Percentiles rank a stretch among this genome's conserved stretches.
phyloP scores from a whole-genome alignment of 2,888 invertebrate species.

The Lasioglossum leucozonium region DNA sequence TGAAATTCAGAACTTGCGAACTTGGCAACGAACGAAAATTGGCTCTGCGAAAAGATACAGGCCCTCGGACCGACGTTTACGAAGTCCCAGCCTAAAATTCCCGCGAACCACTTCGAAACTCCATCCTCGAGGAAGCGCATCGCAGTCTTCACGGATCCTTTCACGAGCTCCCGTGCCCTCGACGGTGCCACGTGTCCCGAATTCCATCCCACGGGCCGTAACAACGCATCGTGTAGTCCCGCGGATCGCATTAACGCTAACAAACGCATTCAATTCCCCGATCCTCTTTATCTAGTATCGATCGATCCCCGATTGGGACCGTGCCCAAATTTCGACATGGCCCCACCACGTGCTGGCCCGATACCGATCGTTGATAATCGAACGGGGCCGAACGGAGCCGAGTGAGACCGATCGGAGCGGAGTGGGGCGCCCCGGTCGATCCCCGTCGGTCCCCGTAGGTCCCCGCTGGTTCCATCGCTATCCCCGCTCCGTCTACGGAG shows the following conservation, averaged over 20 bases:
- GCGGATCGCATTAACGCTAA: conserved; percentile 40
- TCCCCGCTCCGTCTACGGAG: not conserved
- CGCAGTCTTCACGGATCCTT: not conserved
- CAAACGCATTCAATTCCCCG: conserved; percentile 51
- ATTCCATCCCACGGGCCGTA: conserved; percentile 33
- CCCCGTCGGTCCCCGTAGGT: not conserved
- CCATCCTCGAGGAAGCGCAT: not conserved
- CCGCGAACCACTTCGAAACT: not conserved
- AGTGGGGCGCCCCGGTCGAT: not conserved
- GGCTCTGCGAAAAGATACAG: not conserved
- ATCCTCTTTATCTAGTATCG: conserved; percentile 40
- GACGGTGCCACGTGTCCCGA: conserved; percentile 38
- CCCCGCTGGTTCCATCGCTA: not conserved
- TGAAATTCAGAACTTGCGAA: not conserved
- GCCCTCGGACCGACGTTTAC: not conserved
- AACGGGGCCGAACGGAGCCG: not conserved
- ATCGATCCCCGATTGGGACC: conserved; percentile 51
- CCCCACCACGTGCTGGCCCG: conserved; percentile 32
- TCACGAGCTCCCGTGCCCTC: conserved; percentile 4
- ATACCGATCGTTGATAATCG: conserved; percentile 53
- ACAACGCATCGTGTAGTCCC: conserved; percentile 19
- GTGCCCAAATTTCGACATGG: conserved; percentile 49
- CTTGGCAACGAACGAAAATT: too few species aligned
- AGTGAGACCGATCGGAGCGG: not conserved
- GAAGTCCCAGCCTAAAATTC: not conserved